Percentiles rank a stretch among this genome's conserved stretches.
These are phyloP conservation scores for Synergus umbraculus DNA, from an alignment of 2,888 invertebrate species.

Conservation along the genomic window DNA sequence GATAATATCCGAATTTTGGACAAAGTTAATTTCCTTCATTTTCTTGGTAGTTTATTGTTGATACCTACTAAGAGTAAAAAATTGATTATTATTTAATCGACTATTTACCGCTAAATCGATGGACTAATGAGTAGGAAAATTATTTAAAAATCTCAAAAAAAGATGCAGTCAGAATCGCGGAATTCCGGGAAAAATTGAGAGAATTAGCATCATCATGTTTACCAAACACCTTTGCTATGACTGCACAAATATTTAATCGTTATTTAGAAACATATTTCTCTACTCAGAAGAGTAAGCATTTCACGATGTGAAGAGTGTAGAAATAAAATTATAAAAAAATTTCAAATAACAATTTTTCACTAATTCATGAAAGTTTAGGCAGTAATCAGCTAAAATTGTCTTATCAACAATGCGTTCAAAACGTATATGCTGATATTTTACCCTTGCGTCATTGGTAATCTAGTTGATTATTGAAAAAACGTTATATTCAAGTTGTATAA, in stretches of 20 bases:
- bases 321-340: background rate
- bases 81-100: background rate
- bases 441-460: background rate
- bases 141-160: background rate
- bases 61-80: background rate
- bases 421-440: background rate
- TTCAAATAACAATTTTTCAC: too few species aligned
- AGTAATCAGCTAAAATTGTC: background rate
- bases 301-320: background rate
- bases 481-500: background rate
- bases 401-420: background rate
- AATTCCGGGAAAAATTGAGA: background rate
- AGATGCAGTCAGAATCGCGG: background rate
- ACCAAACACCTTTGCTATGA: background rate
- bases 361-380: background rate
- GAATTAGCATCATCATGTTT: constrained; percentile 17
- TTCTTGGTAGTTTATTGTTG: too few species aligned
- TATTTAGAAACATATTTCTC: constrained; percentile 14
- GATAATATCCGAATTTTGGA: background rate
- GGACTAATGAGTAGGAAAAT: background rate
- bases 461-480: background rate
- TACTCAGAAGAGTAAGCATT: background rate
- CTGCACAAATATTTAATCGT: constrained; percentile 23
- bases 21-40: background rate
- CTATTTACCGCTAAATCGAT: background rate